Percentiles rank a stretch among this genome's conserved stretches.
Evolutionary conservation across 37 sponge, comb jelly and placozoan species (phyloP).

Genomic region (Lycopodina hypogea): DNA sequence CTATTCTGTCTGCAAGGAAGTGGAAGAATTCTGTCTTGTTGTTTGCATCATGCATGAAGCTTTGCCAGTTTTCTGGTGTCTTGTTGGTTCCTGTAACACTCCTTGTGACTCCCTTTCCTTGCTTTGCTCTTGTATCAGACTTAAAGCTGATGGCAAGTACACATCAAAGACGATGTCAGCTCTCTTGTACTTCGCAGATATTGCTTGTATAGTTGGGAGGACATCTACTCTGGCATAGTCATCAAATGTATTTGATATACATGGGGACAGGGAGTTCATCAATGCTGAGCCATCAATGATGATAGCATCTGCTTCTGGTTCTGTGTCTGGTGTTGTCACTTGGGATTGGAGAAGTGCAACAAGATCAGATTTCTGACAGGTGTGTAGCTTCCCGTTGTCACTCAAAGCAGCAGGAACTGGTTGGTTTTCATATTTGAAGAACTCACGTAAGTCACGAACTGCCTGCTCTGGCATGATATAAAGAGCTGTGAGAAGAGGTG

Average conservation of each 20-base stretch:
- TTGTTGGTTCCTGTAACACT: not conserved
- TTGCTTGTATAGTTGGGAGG: not conserved
- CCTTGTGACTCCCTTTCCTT: not conserved
- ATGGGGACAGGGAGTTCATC: not conserved
- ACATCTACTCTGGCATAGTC: not conserved
- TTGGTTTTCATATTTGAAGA: not conserved
- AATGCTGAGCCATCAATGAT: not conserved
- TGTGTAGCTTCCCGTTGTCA: not conserved
- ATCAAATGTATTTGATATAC: not conserved
- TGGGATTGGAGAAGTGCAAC: not conserved
- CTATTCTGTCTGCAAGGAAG: not conserved
- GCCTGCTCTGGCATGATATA: constrained; percentile 6
- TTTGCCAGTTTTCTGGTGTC: not conserved
- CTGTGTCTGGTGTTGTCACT: not conserved
- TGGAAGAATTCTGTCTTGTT: not conserved
- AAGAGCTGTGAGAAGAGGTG: constrained; percentile 10
- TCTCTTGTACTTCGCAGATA: not conserved
- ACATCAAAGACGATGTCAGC: not conserved
- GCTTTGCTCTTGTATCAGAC: not conserved
- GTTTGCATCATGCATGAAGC: not conserved
- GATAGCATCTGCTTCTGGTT: not conserved
- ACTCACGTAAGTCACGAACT: not conserved
- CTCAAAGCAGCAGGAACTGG: constrained; percentile 3
- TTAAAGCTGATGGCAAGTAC: not conserved
- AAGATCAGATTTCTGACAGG: constrained; percentile 5